Evolutionary conservation across 2,797 vertebrate genomes (phyloP).

Genomic region (Spea hammondii): DNA sequence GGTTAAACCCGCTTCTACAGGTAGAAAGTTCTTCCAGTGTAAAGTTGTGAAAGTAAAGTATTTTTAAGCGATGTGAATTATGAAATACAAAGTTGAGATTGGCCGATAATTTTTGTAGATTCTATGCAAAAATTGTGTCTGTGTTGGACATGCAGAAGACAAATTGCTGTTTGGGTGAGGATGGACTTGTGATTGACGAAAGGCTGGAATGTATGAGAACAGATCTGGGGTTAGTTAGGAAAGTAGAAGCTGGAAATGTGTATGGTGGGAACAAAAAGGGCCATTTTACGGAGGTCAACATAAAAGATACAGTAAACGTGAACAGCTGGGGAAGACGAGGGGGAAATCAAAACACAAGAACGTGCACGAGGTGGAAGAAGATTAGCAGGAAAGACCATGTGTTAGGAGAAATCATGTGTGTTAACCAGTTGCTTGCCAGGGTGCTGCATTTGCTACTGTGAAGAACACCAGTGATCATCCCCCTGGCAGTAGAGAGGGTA

Average conservation of each 20-base stretch:
- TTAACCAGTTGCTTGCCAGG: neutral
- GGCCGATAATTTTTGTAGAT: too few species aligned
- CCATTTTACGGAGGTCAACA: neutral
- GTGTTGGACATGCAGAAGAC: neutral
- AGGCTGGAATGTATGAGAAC: neutral
- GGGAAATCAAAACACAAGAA: neutral
- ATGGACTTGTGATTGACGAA: neutral
- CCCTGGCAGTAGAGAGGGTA: neutral
- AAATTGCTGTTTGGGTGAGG: neutral
- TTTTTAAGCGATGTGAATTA: too few species aligned
- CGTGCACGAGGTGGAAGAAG: neutral
- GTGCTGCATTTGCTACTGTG: neutral
- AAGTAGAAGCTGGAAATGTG: neutral
- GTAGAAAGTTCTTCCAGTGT: too few species aligned
- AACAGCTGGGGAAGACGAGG: neutral
- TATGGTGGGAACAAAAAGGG: neutral
- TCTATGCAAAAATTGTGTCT: neutral
- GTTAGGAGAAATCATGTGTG: neutral
- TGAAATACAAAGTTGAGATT: too few species aligned
- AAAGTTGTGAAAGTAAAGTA: too few species aligned
- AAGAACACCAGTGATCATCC: neutral
- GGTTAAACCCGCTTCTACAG: too few species aligned
- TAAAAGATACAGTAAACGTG: neutral
- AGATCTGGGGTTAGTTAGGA: neutral
- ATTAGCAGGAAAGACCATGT: slow-evolving; percentile 1